A percentile compares a stretch with the other conserved stretches of the same genome.
Evolutionary conservation across 1,140 invertebrate species (phyloP).

Genomic region (Ceratitis capitata): DNA sequence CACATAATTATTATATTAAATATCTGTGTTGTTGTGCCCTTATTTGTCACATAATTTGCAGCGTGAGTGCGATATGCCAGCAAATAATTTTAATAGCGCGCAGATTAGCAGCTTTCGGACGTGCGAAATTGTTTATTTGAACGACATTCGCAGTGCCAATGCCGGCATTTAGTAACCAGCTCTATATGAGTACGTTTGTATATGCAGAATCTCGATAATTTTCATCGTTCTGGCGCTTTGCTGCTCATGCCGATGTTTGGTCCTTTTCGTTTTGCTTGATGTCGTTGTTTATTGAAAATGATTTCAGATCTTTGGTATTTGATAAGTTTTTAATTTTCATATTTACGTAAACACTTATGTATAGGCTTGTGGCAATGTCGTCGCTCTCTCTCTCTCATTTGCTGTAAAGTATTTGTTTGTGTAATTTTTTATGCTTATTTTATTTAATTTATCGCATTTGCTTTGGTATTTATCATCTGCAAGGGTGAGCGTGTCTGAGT

Average conservation of each 20-base stretch:
- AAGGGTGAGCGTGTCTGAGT: not conserved
- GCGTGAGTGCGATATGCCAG: not conserved
- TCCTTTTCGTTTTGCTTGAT: not conserved
- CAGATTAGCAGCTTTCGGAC: not conserved
- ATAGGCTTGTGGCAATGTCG: not conserved
- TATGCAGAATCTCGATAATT: conserved; percentile 3
- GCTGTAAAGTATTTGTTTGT: too few relatives aligned
- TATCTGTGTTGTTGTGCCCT: too few relatives aligned
- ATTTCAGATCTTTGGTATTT: not conserved
- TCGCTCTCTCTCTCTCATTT: not conserved
- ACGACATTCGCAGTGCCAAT: not conserved
- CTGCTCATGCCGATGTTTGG: too few relatives aligned
- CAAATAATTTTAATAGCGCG: conserved; percentile 9
- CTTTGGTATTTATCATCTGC: not conserved
- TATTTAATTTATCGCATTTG: not conserved
- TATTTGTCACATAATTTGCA: too few relatives aligned
- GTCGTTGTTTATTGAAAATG: not conserved
- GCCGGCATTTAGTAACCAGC: too few relatives aligned
- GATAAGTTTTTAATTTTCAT: not conserved
- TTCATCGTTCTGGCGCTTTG: not conserved
- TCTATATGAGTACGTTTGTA: not conserved
- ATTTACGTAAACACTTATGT: not conserved
- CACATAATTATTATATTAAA: not conserved
- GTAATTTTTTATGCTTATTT: not conserved
- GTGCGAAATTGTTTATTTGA: not conserved